phyloP scores from a whole-genome alignment of 2,888 invertebrate species.

The Hypselothyrea guttata region DNA sequence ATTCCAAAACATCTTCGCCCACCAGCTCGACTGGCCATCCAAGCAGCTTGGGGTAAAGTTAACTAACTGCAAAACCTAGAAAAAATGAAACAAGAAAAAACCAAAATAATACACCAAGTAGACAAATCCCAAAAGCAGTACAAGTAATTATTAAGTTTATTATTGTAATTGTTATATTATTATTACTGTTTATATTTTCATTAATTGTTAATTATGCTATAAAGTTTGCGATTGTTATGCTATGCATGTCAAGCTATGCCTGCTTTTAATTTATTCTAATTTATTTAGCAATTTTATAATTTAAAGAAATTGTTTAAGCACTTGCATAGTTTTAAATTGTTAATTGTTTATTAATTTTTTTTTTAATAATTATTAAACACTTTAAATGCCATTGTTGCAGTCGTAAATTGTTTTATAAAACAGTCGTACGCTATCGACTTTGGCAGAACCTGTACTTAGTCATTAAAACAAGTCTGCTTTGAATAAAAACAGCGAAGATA shows the following conservation, averaged over 20 bases:
- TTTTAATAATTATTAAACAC: no score
- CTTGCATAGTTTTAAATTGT: no score
- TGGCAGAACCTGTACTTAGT: no score
- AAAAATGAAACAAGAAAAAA: not conserved
- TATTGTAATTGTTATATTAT: not conserved
- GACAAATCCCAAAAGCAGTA: conserved; percentile 32
- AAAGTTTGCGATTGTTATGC: not conserved
- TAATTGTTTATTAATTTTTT: no score
- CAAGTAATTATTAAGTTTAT: conserved; percentile 60
- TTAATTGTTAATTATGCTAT: no score
- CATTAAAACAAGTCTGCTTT: no score
- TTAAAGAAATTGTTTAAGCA: not conserved
- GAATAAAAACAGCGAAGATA: no score
- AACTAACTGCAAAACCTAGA: conserved; percentile 3
- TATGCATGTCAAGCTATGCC: conserved; percentile 35
- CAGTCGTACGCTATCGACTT: no score
- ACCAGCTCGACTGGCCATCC: conserved; percentile 81
- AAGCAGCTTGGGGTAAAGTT: conserved; percentile 81
- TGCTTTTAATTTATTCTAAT: conserved; percentile 16
- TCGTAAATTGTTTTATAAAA: no score
- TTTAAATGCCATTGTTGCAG: no score
- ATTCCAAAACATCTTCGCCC: conserved; percentile 80
- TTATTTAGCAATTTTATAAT: conserved; percentile 22
- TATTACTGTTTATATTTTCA: conserved; percentile 6
- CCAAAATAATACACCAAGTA: conserved; percentile 7